Evolutionary conservation across 2,888 invertebrate genomes (phyloP).

Genomic region (Lasioglossum villosulum): DNA sequence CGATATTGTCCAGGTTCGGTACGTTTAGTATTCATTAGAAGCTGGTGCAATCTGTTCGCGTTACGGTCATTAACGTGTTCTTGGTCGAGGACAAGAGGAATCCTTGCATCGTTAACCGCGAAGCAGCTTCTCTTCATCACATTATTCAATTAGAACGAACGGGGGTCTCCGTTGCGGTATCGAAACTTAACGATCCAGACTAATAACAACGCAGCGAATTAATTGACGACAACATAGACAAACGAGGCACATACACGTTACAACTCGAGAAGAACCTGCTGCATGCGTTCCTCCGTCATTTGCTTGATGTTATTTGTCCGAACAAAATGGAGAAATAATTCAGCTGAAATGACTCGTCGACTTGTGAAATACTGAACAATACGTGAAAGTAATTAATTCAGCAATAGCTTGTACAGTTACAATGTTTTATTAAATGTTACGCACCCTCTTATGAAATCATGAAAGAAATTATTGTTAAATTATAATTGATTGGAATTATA

Average conservation of each 20-base stretch:
- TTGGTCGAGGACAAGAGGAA: neutral
- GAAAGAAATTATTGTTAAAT: too few relatives aligned
- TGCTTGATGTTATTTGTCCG: too few relatives aligned
- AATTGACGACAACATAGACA: neutral
- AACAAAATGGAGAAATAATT: too few relatives aligned
- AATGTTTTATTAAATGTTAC: too few relatives aligned
- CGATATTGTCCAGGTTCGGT: too few relatives aligned
- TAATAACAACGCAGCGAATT: neutral
- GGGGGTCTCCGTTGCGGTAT: too few relatives aligned
- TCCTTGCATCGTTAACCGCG: neutral
- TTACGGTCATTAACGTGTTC: neutral
- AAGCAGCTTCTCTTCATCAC: neutral
- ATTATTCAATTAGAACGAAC: neutral
- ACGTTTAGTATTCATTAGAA: neutral
- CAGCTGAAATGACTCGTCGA: too few relatives aligned
- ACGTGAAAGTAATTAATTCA: too few relatives aligned
- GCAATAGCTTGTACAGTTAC: too few relatives aligned
- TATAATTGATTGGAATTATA: too few relatives aligned
- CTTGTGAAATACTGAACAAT: too few relatives aligned
- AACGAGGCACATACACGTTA: neutral
- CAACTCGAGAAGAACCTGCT: neutral
- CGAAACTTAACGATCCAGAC: neutral
- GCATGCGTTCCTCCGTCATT: neutral
- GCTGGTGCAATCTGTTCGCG: neutral
- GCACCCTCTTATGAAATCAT: too few relatives aligned